Evolutionary conservation across 1,140 invertebrate genomes (phyloP).

Genomic region (Drosophila eugracilis): DNA sequence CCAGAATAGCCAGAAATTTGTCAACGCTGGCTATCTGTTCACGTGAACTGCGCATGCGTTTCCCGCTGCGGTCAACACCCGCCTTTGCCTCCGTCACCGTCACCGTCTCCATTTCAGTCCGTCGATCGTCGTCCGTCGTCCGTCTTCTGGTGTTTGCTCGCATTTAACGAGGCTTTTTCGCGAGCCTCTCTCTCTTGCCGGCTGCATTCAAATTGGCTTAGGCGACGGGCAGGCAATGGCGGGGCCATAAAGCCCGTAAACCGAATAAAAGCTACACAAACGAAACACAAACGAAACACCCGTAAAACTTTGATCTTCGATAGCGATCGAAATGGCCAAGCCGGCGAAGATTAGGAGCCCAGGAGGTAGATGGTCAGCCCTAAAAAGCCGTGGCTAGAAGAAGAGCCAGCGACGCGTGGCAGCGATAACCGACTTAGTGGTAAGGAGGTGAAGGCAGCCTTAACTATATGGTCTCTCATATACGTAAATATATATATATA

Average conservation of each 20-base stretch:
- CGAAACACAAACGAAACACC: neutral
- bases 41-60: constrained; percentile 73
- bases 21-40: constrained; percentile 43
- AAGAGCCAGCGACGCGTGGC: constrained; percentile 45
- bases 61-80: constrained; percentile 8
- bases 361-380: constrained; percentile 31
- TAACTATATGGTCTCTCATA: neutral
- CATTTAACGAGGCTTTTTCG: constrained; percentile 58
- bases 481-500: constrained; percentile 36
- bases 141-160: constrained; percentile 34
- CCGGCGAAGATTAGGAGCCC: constrained; percentile 29
- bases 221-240: constrained; percentile 12
- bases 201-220: constrained; percentile 44
- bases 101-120: neutral
- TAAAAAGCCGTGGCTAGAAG: constrained; percentile 23
- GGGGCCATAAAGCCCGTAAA: constrained; percentile 25
- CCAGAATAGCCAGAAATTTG: neutral
- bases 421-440: constrained; percentile 34
- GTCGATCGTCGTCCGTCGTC: constrained; percentile 9
- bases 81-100: too few species aligned
- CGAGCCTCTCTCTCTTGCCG: constrained; percentile 30
- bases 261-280: constrained; percentile 3
- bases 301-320: constrained; percentile 36
- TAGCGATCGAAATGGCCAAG: constrained; percentile 15
- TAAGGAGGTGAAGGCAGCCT: constrained; percentile 62